Evolutionary conservation across 2,888 invertebrate genomes (phyloP).

Genomic region (Myopa tessellatipennis): DNA sequence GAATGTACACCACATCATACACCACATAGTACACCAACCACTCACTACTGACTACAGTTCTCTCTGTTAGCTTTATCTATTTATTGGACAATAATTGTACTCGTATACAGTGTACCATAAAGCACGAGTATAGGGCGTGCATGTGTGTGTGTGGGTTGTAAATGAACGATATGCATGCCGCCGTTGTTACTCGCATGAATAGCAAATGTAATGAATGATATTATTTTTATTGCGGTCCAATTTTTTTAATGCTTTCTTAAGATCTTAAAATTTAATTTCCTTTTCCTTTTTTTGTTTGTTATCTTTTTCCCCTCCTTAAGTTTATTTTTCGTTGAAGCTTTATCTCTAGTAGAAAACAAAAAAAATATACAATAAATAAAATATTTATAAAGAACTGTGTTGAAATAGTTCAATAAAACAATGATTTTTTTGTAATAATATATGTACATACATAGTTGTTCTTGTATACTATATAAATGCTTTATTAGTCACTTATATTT

Average conservation of each 20-base stretch:
- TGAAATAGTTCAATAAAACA: neutral
- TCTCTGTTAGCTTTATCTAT: constrained; percentile 5
- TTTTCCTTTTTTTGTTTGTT: neutral
- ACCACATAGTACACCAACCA: neutral
- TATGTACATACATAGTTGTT: too few species aligned
- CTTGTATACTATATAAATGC: too few species aligned
- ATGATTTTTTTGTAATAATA: neutral
- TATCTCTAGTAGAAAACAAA: neutral
- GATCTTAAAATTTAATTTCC: constrained; percentile 25
- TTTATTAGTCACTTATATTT: too few species aligned
- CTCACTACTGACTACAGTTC: neutral
- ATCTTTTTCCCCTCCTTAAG: neutral
- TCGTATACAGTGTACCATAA: neutral
- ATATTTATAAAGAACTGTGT: neutral
- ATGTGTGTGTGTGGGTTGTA: neutral
- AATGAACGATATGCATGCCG: neutral
- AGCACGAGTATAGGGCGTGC: too few species aligned
- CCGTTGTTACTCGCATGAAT: neutral
- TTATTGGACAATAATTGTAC: neutral
- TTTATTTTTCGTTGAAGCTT: neutral
- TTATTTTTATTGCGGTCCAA: constrained; percentile 30
- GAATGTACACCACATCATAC: neutral
- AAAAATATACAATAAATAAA: neutral
- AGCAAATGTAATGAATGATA: neutral
- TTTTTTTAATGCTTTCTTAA: constrained; percentile 21